phyloP scores from a whole-genome alignment of 2,888 invertebrate genomes.

The Leucoptera coffeella region DNA sequence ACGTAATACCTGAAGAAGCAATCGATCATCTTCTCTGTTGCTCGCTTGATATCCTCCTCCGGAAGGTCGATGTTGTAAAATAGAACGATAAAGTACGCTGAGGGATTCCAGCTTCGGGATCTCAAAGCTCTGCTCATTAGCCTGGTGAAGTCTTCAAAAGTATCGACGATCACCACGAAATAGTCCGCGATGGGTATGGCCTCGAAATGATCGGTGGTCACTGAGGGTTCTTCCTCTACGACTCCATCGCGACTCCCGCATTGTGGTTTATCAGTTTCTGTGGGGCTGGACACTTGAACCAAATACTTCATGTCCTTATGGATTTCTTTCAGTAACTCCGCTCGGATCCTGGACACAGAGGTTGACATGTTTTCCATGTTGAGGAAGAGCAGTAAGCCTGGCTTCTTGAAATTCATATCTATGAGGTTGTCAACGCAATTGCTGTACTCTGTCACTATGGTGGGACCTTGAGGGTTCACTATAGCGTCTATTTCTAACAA shows the following conservation, averaged over 20 bases:
- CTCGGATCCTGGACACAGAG: constrained; percentile 15
- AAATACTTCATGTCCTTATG: constrained; percentile 13
- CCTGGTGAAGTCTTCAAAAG: constrained; percentile 16
- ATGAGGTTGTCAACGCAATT: constrained; percentile 19
- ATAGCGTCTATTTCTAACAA: too few species aligned
- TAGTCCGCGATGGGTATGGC: constrained; percentile 15
- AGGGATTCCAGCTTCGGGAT: constrained; percentile 30
- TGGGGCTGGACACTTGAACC: constrained; percentile 16
- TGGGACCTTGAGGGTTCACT: constrained; percentile 21
- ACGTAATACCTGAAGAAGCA: constrained; percentile 26
- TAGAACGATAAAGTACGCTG: constrained; percentile 23
- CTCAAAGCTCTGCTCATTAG: constrained; percentile 17
- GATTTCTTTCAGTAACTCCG: constrained; percentile 14
- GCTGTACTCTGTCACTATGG: constrained; percentile 17
- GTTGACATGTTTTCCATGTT: constrained; percentile 15
- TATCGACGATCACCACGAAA: constrained; percentile 21
- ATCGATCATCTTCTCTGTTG: constrained; percentile 18
- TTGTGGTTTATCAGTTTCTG: constrained; percentile 11
- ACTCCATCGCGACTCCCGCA: constrained; percentile 12
- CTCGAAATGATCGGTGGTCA: constrained; percentile 14
- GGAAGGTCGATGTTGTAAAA: constrained; percentile 13
- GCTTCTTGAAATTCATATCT: constrained; percentile 14
- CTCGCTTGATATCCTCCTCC: constrained; percentile 10
- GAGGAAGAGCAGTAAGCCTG: constrained; percentile 21
- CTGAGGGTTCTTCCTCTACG: constrained; percentile 7